Evolutionary conservation across 2,888 invertebrate genomes (phyloP), one percentile per base, ranked within the genome.

Genomic region (Lithophane leautieri): DNA sequence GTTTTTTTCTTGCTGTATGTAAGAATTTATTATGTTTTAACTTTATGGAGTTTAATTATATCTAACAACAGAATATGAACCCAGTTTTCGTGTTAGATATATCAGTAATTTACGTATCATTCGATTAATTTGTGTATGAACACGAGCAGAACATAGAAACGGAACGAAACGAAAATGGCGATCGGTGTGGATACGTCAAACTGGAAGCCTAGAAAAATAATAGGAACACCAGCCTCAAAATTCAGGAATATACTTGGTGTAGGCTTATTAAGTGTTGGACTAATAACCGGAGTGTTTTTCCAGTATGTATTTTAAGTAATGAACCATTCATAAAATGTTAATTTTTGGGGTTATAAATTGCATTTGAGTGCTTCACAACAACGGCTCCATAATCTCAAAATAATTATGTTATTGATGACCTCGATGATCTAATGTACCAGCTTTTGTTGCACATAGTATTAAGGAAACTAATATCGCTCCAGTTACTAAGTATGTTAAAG

Each of bases 131-230:
- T 54, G 22, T 50, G 16, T 11, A 34, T n/a, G 16, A 50, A n/a
- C 28, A 50, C 14, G n/a, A 42, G n/a, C 16, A 22, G 19, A n/a
- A 47, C 12, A 60, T 22, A 50, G 56, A 79, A 69, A 76, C 16
- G 62, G 63, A 82, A 42, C 28, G 67, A 56, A 66, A 75, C 28
- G 85, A 93, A 94, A 89, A 97, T 97, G 97, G 97, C 96, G 78
- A 95, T 96, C 82, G 96, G 97, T 71, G 92, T 97, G 71, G 97
- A 97, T 94, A 94, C 95, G 70, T 96, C 94, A 84, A 96, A 96
- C 91, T 96, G 97, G 92, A 98, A 98, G 96, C 97, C 98, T 82
- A 96, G 98, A 93, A 96, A 97, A 94, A 93, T 97, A 78, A 96
- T 95, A 92, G 98, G 98, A 86, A 98, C 98, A 62, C 98, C 98